Base-by-base conservation (phyloP, 2,797 vertebrate species). In the Champsocephalus esox region DNA sequence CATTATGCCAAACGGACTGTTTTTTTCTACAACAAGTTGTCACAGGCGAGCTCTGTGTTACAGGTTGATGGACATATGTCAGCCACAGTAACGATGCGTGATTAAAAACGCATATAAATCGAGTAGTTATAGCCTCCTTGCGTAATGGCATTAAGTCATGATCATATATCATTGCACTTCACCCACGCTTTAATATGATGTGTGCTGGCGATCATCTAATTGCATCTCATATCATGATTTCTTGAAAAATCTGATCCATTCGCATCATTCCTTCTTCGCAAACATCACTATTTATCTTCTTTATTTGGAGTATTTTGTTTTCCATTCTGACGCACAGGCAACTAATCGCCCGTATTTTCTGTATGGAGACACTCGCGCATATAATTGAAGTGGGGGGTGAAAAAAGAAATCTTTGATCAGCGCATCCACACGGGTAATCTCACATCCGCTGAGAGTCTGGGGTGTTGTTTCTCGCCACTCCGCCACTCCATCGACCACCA, bases 381-480 rank as follows among this genome's bases (percentile, higher is more conserved):
- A 1, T 81, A 86, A 84, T 81, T 82, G 71, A 69, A 60, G 32
- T 3, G 5, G 3, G 34, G 19, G 5, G 6, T 7, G 11, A 9
- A 85, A 24, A 13, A 45, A 44, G 28, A 68, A n/a, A 85, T 84
- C 83, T 90, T 89, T 87, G 80, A 85, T 87, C 72, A 73, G 73
- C 62, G 63, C 77, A 67, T 88, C 78, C 46, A 49, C 82, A 78
- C 73, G 77, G 74, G 73, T 80, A 83, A 80, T 88, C 73, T 80
- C 62, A 81, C 79, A 38, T 73, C 54, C 70, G 56, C 56, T 65
- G 64, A 75, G 85, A 83, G 89, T 88, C 89, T 83, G 84, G 90
- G 88, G 84, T 89, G 90, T 89, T 90, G 88, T 89, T 92, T 89
- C 84, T 87, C 75, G 62, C 65, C 82, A 79, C 84, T 88, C 77